Conservation (phyloP, 2,888 invertebrate species). For the Lasioglossum vierecki region DNA sequence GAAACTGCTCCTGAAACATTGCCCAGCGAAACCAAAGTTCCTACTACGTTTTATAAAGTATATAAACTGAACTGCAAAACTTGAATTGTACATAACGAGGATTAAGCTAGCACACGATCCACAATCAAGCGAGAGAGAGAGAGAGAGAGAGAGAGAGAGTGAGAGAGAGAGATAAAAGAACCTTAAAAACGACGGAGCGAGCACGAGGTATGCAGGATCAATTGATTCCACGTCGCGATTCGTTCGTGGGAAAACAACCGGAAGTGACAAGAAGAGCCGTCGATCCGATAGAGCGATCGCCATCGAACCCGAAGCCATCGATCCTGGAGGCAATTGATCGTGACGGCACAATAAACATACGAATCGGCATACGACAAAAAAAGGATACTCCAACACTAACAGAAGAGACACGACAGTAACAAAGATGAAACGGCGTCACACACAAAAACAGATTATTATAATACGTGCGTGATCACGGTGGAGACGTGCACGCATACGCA, state of each 20-base stretch:
- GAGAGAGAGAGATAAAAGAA: conserved; percentile 44
- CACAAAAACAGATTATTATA: neutral
- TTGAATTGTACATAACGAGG: conserved; percentile 81
- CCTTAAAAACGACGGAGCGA: conserved; percentile 53
- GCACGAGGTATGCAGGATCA: conserved; percentile 58
- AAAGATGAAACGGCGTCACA: neutral
- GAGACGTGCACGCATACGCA: neutral
- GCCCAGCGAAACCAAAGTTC: conserved; percentile 87
- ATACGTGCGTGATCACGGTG: neutral
- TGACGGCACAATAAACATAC: conserved; percentile 72
- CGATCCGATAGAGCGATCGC: conserved; percentile 19
- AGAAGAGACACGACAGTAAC: neutral
- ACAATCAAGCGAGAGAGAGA: conserved; percentile 75
- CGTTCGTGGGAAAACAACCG: conserved; percentile 8
- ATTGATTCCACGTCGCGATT: conserved; percentile 62
- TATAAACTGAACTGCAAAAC: conserved; percentile 81
- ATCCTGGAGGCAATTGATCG: conserved; percentile 75
- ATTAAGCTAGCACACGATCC: conserved; percentile 79
- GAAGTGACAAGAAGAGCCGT: conserved; percentile 4
- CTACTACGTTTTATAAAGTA: conserved; percentile 85
- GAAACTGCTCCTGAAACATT: conserved; percentile 84
- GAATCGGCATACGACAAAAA: conserved; percentile 36
- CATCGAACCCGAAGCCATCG: conserved; percentile 48
- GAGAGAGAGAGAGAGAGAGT: neutral
- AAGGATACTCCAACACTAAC: neutral